Evolutionary conservation across 1,140 invertebrate genomes (phyloP), one percentile per base, ranked within the genome.

Genomic region (Zaprionus africanus): DNA sequence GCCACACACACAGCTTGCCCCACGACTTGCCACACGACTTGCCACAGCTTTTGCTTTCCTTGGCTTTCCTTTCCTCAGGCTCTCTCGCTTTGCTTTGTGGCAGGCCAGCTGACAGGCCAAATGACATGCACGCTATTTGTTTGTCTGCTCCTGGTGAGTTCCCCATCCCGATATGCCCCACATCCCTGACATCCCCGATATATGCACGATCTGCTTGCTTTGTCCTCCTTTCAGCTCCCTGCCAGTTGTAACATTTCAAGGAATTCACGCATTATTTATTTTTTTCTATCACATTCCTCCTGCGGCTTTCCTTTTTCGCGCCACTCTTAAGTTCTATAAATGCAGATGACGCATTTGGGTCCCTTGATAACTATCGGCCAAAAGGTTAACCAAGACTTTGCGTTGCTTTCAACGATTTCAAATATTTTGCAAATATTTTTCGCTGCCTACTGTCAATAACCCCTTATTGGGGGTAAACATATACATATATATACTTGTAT

Each of bases 81-180:
- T 54, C 56, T 56, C 58, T 51, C 62, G 31, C 49, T 60, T 62
- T 58, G 31, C 83, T 87, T 83, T 87, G 71, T 74, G 22, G 56
- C 28, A 62, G 64, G 49, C 51, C 17, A 41, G 28, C 60, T 84
- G 84, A 88, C 84, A 87, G 72, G 54, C 78, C 59, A 46, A 80
- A 87, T 78, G 83, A 87, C 81, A 87, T 87, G 77, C 74, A 69
- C 43, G 54, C 68, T 46, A 70, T 76, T 76, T 66, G 67, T 76
- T 64, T 66, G 72, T 69, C 31, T 49, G 31, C 34, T 41, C 24
- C 15, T 5, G 38, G 19, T 56, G 54, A 24, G 38, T 17, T 34
- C 31, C 17, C 69, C 17, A 54, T 53, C 49, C 43, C 24, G 46
- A 36, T 60, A 51, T 46, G 62, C n/a, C 12, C 22, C 9, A 49